These are phyloP conservation scores for Heloderma charlesbogerti DNA, from an alignment of 2,113 vertebrate genomes.

Conservation along the genomic window DNA sequence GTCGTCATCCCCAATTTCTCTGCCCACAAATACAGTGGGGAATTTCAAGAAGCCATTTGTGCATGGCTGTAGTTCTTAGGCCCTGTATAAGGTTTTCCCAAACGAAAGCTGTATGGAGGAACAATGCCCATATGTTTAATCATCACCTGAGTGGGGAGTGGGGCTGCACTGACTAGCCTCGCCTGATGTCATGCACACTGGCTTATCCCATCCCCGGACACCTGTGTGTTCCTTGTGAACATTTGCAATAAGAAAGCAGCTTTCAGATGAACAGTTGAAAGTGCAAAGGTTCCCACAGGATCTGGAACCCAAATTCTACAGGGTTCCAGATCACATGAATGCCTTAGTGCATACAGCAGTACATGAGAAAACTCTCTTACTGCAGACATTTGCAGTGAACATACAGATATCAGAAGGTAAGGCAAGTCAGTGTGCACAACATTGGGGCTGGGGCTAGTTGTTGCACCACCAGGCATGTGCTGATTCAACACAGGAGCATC, in stretches of 20 bases:
- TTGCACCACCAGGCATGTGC: neutral
- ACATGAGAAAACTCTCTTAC: neutral
- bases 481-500: neutral
- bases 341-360: neutral
- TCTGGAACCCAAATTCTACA: neutral
- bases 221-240: neutral
- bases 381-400: neutral
- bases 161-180: neutral
- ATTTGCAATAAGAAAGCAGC: neutral
- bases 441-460: neutral
- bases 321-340: neutral
- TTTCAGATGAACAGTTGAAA: neutral
- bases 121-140: neutral
- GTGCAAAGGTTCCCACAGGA: neutral
- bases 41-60: too few relatives aligned
- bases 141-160: neutral
- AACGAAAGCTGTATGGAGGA: neutral
- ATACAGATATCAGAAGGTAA: neutral
- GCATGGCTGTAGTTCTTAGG: too few relatives aligned
- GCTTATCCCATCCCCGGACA: neutral
- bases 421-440: neutral
- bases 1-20: too few relatives aligned
- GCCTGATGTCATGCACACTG: neutral
- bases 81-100: neutral
- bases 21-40: too few relatives aligned